Conservation (phyloP, 1,140 invertebrate species). For the Aphaenogaster rudis region DNA sequence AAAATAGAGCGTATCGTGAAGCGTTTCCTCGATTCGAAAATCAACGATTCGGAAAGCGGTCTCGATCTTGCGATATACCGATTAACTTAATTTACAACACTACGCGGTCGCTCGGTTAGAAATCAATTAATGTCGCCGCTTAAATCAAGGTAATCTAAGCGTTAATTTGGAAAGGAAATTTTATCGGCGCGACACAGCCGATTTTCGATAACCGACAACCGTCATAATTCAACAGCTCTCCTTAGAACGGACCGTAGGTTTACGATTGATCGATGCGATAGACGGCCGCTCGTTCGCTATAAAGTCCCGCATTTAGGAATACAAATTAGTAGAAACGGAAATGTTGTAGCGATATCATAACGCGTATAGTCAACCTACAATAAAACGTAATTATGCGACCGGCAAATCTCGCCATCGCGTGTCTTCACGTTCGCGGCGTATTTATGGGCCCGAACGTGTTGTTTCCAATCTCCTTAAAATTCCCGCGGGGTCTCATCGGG, state of each 20-base stretch:
- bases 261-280: conserved; percentile 5
- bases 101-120: neutral
- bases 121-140: conserved; percentile 52
- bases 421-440: neutral
- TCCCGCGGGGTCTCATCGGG: neutral
- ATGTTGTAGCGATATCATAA: conserved; percentile 6
- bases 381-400: conserved; percentile 49
- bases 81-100: conserved; percentile 63
- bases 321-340: conserved; percentile 29
- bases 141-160: conserved; percentile 3
- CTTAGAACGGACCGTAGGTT: conserved; percentile 4
- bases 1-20: neutral
- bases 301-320: conserved; percentile 27
- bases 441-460: neutral
- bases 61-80: conserved; percentile 48
- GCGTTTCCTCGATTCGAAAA: neutral
- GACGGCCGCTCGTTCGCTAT: neutral
- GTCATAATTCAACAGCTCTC: neutral
- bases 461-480: neutral
- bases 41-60: conserved; percentile 46
- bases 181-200: neutral
- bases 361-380: neutral
- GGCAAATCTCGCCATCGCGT: conserved; percentile 19
- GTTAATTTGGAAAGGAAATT: conserved; percentile 36
- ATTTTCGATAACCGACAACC: conserved; percentile 30